Base-by-base conservation (phyloP, 1,140 invertebrate genomes). In the Monochamus saltuarius region DNA sequence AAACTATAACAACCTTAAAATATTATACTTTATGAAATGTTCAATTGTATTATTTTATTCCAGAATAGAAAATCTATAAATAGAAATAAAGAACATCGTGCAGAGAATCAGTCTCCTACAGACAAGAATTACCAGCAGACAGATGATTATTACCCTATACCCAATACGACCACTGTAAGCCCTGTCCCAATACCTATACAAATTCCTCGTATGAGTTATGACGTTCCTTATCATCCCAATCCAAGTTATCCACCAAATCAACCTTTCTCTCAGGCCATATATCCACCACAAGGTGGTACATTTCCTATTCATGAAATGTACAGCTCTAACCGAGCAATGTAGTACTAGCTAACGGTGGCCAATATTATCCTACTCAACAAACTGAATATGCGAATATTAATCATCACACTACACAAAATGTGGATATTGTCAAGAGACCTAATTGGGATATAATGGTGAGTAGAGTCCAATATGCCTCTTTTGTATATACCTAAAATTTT, bases 11-110 rank as follows among this genome's bases (percentile, higher is more conserved):
- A 8, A 10, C 17, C 56, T 13, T 13, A 29, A 3, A 29, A 29
- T 6, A 29, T 29, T 29, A 29, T 29, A 29, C 22, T 29, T 29
- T 29, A 29, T 29, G 22, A 29, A 29, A 29, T n/a, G n/a, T n/a
- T n/a, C n/a, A 46, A 49, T 16, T 11, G 13, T 40, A 14, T 35
- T 22, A 11, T 14, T 38, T 17, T 43, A 42, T 52, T 47, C 51
- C 65, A 84, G 70, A 84, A 80, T 70, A 72, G 83, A 36, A 85
- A 85, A 66, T 72, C 79, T 37, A 78, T 70, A 46, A 73, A 78
- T 1, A 67, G 75, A 37, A 70, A 66, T 47, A 74, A 73, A 56
- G 69, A 75, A 35, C 71, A 73, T 43, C 62, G 65, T 13, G 68
- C 67, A 34, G 73, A 75, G 13, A 71, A 64, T 55, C 71, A 69